Conservation (phyloP, 2,888 invertebrate genomes). For the Platerodrilus igneus region DNA sequence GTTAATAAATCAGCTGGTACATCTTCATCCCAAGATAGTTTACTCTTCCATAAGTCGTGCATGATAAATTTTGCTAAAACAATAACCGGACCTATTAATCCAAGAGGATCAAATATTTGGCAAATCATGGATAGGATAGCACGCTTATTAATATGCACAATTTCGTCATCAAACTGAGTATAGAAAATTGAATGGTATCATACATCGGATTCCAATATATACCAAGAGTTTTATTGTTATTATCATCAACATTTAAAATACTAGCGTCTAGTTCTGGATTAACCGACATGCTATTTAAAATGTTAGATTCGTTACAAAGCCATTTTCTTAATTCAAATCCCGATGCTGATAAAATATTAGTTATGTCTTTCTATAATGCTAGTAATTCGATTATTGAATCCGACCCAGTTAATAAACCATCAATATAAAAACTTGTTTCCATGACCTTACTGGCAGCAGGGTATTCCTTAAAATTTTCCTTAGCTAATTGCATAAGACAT, state of each 20-base stretch:
- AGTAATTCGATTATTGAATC: constrained; percentile 18
- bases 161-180: too few species aligned
- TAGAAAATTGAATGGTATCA: neutral
- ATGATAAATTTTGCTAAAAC: constrained; percentile 29
- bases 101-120: constrained; percentile 30
- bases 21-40: constrained; percentile 24
- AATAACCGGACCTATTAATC: constrained; percentile 27
- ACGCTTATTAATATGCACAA: too few species aligned
- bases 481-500: constrained; percentile 18
- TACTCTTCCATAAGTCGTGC: constrained; percentile 23
- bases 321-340: constrained; percentile 25
- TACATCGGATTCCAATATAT: constrained; percentile 5
- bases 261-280: constrained; percentile 5
- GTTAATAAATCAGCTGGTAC: constrained; percentile 12
- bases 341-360: constrained; percentile 14
- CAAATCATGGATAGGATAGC: constrained; percentile 26
- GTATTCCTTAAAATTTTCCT: constrained; percentile 11
- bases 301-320: constrained; percentile 12
- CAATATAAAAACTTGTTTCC: constrained; percentile 25
- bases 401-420: constrained; percentile 22
- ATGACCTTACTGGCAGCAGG: constrained; percentile 17
- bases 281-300: constrained; percentile 6
- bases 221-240: constrained; percentile 18
- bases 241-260: constrained; percentile 18
- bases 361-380: constrained; percentile 19